Percentiles rank a stretch among this genome's conserved stretches.
These are phyloP conservation scores for Hydrochoerus hydrochaeris DNA, from an alignment of 2,113 vertebrate species.

Conservation along the genomic window DNA sequence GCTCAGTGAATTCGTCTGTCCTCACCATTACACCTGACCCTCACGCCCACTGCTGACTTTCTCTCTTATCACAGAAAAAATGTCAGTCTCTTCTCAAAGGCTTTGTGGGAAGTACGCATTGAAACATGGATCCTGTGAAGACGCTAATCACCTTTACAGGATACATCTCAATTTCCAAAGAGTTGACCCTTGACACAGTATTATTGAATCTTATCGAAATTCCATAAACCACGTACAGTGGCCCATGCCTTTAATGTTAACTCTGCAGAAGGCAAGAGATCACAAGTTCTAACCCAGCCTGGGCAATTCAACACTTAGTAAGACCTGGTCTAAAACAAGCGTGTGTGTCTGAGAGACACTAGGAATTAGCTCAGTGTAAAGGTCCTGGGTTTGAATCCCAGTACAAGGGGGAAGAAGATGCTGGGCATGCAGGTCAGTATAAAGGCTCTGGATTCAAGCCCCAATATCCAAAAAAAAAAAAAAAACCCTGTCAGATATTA, in stretches of 20 bases:
- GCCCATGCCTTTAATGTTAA: neutral
- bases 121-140: neutral
- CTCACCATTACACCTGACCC: neutral
- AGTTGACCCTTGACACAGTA: neutral
- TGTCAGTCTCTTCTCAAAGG: neutral
- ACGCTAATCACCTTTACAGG: neutral
- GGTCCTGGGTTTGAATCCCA: neutral
- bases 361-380: neutral
- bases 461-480: neutral
- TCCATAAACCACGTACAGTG: neutral
- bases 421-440: neutral
- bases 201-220: neutral
- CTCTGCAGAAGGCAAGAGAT: no score
- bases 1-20: neutral
- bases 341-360: neutral
- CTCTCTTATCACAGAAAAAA: neutral
- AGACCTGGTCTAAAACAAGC: neutral
- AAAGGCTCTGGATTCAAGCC: neutral
- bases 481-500: neutral
- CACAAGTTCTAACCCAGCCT: neutral
- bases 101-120: neutral
- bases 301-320: neutral
- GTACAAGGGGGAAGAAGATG: neutral
- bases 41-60: neutral
- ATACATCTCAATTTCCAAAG: neutral